These are phyloP conservation scores for Esperia sulphurella DNA, from an alignment of 2,888 invertebrate species.

Conservation along the genomic window DNA sequence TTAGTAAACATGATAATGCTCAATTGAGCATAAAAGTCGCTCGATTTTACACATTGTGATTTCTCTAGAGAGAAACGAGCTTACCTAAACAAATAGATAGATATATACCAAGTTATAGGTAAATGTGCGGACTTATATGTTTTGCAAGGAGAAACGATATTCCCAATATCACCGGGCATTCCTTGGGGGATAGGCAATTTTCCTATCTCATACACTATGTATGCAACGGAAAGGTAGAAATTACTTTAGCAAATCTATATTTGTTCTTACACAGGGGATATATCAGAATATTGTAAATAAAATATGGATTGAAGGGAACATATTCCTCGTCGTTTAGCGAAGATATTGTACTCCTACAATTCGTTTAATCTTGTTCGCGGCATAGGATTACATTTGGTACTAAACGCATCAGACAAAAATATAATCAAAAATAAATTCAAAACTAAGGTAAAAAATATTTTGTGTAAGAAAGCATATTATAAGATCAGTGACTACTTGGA, in stretches of 20 bases:
- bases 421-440: too few relatives aligned
- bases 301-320: neutral
- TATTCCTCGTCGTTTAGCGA: too few relatives aligned
- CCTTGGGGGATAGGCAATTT: slow-evolving; percentile 4
- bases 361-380: too few relatives aligned
- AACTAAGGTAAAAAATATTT: too few relatives aligned
- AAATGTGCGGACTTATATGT: slow-evolving; percentile 1
- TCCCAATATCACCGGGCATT: slow-evolving; percentile 1
- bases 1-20: neutral
- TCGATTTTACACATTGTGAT: neutral
- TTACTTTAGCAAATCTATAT: slow-evolving; percentile 6
- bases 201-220: slow-evolving; percentile 8
- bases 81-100: neutral
- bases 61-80: neutral
- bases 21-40: neutral
- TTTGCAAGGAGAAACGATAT: slow-evolving; percentile 5
- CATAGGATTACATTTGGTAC: too few relatives aligned
- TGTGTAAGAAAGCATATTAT: too few relatives aligned
- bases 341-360: too few relatives aligned
- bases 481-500: too few relatives aligned
- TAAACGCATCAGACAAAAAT: too few relatives aligned
- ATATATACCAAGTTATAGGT: neutral
- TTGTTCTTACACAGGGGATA: neutral
- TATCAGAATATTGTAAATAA: neutral
- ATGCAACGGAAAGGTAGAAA: slow-evolving; percentile 5